These are phyloP conservation scores for Cardiocondyla obscurior DNA, from an alignment of 1,140 invertebrate species.

Conservation along the genomic window DNA sequence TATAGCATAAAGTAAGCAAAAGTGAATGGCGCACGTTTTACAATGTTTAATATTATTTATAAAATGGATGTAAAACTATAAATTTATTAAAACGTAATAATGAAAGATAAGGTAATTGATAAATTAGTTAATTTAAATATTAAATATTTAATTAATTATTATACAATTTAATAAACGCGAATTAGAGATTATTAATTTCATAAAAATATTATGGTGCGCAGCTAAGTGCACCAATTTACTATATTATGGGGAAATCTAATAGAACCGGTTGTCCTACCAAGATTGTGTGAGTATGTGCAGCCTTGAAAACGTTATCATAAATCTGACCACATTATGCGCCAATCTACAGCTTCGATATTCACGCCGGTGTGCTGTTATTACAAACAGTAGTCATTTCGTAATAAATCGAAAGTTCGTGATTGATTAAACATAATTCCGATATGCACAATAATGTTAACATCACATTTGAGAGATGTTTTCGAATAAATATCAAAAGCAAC, in stretches of 20 bases:
- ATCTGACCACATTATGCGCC: neutral
- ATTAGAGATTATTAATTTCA: neutral
- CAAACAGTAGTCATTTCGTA: conserved; percentile 67
- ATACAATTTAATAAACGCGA: conserved; percentile 5
- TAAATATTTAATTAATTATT: neutral
- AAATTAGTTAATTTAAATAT: neutral
- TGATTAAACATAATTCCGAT: conserved; percentile 33
- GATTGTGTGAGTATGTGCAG: conserved; percentile 23
- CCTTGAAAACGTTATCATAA: conserved; percentile 65
- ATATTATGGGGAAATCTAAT: conserved; percentile 20
- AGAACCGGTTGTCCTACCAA: conserved; percentile 50
- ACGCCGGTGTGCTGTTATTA: neutral
- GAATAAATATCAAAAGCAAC: neutral
- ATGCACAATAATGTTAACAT: neutral
- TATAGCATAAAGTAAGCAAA: too few species aligned
- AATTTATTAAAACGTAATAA: neutral
- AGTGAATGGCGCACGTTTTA: too few species aligned
- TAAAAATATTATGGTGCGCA: neutral
- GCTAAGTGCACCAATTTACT: neutral
- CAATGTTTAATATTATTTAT: neutral
- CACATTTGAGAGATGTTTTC: neutral
- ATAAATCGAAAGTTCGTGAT: conserved; percentile 76
- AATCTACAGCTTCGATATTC: neutral
- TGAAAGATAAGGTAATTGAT: neutral
- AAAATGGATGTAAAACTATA: neutral